Conservation (phyloP, 2,797 vertebrate species). For the Protonibea diacanthus region DNA sequence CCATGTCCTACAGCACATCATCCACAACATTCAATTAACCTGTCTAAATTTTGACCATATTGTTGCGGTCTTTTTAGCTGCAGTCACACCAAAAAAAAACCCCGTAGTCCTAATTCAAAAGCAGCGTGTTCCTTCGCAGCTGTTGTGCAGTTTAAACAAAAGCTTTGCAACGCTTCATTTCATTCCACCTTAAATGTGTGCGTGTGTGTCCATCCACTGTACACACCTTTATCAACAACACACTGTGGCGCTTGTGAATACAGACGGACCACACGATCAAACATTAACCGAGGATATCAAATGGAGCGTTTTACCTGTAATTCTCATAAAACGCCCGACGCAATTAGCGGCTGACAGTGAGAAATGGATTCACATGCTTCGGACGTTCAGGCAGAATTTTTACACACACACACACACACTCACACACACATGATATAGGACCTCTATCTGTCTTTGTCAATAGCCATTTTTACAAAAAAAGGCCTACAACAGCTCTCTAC, state of each 20-base stretch:
- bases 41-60: too few relatives aligned
- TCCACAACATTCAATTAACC: too few relatives aligned
- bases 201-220: too few relatives aligned
- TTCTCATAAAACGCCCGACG: conserved; percentile 1
- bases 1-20: too few relatives aligned
- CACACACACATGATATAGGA: conserved; percentile 6
- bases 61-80: too few relatives aligned
- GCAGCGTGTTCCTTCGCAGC: background rate
- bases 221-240: background rate
- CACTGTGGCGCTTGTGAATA: background rate
- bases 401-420: background rate
- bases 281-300: conserved; percentile 8
- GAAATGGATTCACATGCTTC: conserved; percentile 21
- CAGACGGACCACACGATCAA: background rate
- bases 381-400: conserved; percentile 17
- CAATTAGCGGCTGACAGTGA: conserved; percentile 41
- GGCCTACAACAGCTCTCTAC: conserved; percentile 3
- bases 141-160: background rate
- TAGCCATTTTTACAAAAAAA: conserved; percentile 23
- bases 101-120: background rate
- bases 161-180: background rate
- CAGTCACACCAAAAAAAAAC: too few relatives aligned
- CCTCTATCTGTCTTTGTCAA: conserved; percentile 39
- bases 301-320: conserved; percentile 12
- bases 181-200: background rate